phyloP scores from a whole-genome alignment of 1,140 invertebrate species.

The Argopecten irradians region DNA sequence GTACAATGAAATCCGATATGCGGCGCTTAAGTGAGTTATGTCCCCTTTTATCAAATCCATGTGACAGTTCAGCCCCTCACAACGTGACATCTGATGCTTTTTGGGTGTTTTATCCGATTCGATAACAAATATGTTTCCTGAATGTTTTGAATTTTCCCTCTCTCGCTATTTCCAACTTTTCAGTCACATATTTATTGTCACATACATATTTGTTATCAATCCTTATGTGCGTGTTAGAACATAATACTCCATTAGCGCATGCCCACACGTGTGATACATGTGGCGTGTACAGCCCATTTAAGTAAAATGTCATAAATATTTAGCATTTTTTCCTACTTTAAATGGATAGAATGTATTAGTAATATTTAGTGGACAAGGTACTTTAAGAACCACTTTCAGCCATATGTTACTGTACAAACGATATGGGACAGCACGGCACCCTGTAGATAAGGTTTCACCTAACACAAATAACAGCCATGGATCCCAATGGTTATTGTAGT shows the following conservation, averaged over 20 bases:
- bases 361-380: background rate
- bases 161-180: background rate
- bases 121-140: background rate
- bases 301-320: background rate
- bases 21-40: slow-evolving; percentile 7
- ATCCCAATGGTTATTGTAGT: no score
- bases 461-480: no score
- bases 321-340: background rate
- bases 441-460: background rate
- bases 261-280: background rate
- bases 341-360: background rate
- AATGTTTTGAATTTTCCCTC: background rate
- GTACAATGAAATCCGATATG: background rate
- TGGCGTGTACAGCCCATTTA: background rate
- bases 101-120: background rate
- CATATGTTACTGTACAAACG: background rate
- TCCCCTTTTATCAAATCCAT: background rate
- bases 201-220: background rate
- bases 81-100: background rate
- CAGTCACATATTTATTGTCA: background rate
- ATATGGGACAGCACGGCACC: background rate
- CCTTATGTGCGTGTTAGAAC: background rate
- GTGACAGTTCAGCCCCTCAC: background rate
- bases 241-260: background rate
- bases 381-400: background rate